Base-by-base conservation (phyloP, 2,888 invertebrate genomes). In the Pollenia griseotomentosa region DNA sequence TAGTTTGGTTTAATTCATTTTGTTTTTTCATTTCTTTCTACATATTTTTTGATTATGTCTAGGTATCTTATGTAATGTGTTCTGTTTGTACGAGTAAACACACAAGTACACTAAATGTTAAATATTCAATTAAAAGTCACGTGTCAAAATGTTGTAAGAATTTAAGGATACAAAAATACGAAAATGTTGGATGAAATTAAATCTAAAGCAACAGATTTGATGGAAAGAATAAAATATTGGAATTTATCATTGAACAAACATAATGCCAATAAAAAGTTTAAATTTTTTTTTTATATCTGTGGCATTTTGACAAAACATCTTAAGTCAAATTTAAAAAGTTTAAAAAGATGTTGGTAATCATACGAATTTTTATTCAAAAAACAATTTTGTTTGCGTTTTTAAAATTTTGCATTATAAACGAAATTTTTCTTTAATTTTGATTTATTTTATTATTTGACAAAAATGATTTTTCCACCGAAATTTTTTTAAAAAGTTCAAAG, bases 91-190 rank as follows among this genome's bases (percentile, higher is more conserved):
- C 12, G 6, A 33, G 6, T 33, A 6, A 0, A 46, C 2, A 82
- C 33, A 70, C 19, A 70, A 8, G 53, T 16, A 55, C 16, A 70
- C 7, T 9, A 61, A 48, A 74, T 57, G 11, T 53, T 19, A n/a
- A 79, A 79, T 61, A 80, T 70, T 48, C 40, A 66, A 59, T 79
- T 65, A 73, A 79, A 73, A 84, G 79, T 79, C 73, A 84, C 84
- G 84, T 84, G 84, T 84, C 84, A 53, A 84, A 79, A 46, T 79
- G 44, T 42, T 68, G 33, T 66, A 23, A 44, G 42, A 73, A 51
- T 55, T 33, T 61, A 55, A 40, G 46, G 40, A 70, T 53, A 75
- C 12, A 61, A 82, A 14, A n/a, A 14, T 10, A 46, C 16, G 57
- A 10, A 65, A 51, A 57, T 4, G 0, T n/a, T 0, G 8, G 19